Evolutionary conservation across 2,888 invertebrate species (phyloP).

Genomic region (Epinotia brunnichana): DNA sequence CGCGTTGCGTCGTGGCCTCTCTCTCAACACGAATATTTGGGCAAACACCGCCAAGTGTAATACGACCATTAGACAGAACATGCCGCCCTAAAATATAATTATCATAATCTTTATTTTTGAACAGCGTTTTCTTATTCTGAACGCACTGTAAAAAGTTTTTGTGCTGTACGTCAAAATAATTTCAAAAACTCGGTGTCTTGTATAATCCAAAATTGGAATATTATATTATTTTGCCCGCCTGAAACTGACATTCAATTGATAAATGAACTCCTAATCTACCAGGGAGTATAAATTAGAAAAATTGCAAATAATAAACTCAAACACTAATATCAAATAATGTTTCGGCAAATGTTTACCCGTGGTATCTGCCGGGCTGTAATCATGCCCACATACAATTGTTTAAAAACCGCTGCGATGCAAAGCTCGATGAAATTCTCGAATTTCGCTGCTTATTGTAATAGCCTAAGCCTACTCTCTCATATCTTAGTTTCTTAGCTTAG

Average conservation of each 20-base stretch:
- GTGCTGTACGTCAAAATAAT: too few relatives aligned
- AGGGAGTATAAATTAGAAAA: neutral
- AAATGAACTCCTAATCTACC: neutral
- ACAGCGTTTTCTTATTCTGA: too few relatives aligned
- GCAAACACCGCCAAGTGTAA: too few relatives aligned
- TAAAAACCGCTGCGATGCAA: slow-evolving; percentile 24
- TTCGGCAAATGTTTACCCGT: slow-evolving; percentile 28
- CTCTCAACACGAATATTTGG: too few relatives aligned
- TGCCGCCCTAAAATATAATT: too few relatives aligned
- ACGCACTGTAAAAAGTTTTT: too few relatives aligned
- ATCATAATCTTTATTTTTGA: too few relatives aligned
- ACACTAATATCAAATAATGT: slow-evolving; percentile 2
- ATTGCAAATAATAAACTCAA: slow-evolving; percentile 14
- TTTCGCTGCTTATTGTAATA: slow-evolving; percentile 43
- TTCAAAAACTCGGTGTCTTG: too few relatives aligned
- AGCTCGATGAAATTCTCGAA: slow-evolving; percentile 51
- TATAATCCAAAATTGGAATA: neutral
- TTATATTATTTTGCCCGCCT: neutral
- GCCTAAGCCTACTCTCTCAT: neutral
- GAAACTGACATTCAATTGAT: neutral
- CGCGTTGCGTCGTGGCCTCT: too few relatives aligned
- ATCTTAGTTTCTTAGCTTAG: neutral
- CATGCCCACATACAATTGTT: slow-evolving; percentile 28
- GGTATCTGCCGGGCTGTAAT: slow-evolving; percentile 18
- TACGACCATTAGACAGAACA: too few relatives aligned